Conservation (phyloP, 2,113 vertebrate genomes). For the Micronycteris hirsuta region DNA sequence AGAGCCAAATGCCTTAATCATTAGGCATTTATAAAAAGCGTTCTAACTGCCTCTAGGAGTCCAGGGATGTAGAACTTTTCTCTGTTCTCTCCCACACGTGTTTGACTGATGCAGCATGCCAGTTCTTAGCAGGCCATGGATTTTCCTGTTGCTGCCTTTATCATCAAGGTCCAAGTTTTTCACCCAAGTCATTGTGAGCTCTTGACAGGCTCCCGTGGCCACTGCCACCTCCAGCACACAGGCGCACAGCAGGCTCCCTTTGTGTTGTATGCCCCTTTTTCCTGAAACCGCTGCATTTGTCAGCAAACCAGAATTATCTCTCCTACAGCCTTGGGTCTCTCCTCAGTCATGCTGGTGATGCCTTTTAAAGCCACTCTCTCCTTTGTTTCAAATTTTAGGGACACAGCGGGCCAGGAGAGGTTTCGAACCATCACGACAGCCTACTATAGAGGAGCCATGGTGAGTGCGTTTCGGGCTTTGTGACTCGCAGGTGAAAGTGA, state of each 20-base stretch:
- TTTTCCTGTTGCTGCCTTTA: constrained; percentile 39
- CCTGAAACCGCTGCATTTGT: neutral
- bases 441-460: constrained; percentile 95
- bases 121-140: neutral
- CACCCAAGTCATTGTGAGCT: neutral
- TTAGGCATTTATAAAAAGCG: constrained; percentile 24
- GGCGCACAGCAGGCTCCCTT: neutral
- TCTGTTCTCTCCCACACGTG: neutral
- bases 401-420: constrained; percentile 93
- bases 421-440: constrained; percentile 95
- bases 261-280: neutral
- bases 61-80: constrained; percentile 20
- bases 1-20: constrained; percentile 50
- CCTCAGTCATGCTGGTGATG: neutral
- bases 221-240: neutral
- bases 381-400: constrained; percentile 79
- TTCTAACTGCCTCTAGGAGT: neutral
- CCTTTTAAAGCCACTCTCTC: constrained; percentile 29
- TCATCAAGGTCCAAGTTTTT: constrained; percentile 2
- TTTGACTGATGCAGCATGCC: neutral
- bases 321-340: neutral
- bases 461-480: constrained; percentile 72
- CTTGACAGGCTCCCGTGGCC: neutral
- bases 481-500: neutral
- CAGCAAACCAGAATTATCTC: neutral